These are phyloP conservation scores for Otolemur garnettii DNA, from an alignment of 2,113 vertebrate species.

Conservation along the genomic window DNA sequence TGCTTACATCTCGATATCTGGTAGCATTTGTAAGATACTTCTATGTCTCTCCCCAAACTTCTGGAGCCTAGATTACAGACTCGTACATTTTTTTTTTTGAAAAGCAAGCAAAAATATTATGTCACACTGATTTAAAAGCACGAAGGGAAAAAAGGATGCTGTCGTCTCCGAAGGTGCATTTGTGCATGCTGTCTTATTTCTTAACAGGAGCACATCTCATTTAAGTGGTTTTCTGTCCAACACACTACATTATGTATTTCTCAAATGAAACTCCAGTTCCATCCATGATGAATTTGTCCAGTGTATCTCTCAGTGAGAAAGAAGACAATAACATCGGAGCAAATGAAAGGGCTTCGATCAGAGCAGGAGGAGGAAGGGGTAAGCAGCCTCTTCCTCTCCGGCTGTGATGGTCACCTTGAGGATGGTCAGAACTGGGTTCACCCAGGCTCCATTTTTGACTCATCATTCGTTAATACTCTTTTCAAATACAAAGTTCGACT, in stretches of 20 bases:
- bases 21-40: background rate
- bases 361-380: background rate
- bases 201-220: background rate
- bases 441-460: background rate
- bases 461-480: background rate
- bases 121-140: background rate
- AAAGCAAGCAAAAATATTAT: conserved; percentile 19
- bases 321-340: background rate
- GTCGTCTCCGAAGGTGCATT: background rate
- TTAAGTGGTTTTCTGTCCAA: background rate
- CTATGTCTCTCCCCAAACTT: background rate
- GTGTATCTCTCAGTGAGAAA: background rate
- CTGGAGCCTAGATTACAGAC: background rate
- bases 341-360: background rate
- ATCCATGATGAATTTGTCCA: background rate
- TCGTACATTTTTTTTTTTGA: background rate
- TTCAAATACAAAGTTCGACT: background rate
- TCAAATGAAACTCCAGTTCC: background rate
- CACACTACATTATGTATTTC: background rate
- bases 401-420: background rate
- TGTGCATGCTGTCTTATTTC: background rate
- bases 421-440: background rate
- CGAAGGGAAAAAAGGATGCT: background rate
- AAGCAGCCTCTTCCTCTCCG: background rate
- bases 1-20: background rate